A percentile compares a stretch with the other conserved stretches of the same genome.
Conservation (phyloP, 2,113 vertebrate species). For the Xiphorhynchus elegans region DNA sequence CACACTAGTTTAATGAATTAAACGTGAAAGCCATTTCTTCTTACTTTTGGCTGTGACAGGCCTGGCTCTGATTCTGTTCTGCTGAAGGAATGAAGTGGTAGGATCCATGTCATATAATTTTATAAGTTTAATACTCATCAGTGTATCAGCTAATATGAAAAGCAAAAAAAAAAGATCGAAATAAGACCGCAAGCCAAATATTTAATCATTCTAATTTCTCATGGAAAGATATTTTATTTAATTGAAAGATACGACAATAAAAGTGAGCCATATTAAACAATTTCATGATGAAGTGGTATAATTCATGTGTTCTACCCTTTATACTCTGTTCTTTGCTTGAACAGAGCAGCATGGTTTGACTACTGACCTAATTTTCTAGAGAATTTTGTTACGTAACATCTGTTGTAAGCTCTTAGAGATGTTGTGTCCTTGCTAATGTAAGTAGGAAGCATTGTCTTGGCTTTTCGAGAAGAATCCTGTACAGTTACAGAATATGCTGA, state of each 20-base stretch:
- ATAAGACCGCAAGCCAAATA: not conserved
- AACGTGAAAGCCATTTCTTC: constrained; percentile 54
- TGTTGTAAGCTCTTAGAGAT: not conserved
- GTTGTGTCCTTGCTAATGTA: not conserved
- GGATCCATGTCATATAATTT: constrained; percentile 51
- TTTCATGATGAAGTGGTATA: not conserved
- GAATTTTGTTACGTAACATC: not conserved
- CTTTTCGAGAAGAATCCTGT: not conserved
- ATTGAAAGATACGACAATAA: constrained; percentile 15
- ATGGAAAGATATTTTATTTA: constrained; percentile 6
- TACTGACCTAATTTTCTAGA: not conserved
- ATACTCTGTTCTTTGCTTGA: not conserved
- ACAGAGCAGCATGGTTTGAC: not conserved
- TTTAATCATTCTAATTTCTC: not conserved
- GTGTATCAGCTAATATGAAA: constrained; percentile 40
- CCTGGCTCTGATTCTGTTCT: constrained; percentile 53
- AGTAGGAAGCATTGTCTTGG: not conserved
- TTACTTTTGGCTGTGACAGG: constrained; percentile 53
- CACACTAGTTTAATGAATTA: constrained; percentile 62
- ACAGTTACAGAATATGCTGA: not conserved
- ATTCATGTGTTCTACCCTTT: not conserved
- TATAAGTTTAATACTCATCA: constrained; percentile 35
- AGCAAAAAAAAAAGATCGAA: not conserved
- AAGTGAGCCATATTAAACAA: constrained; percentile 4
- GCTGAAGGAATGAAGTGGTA: not conserved